A percentile compares a stretch with the other conserved stretches of the same genome.
Conservation (phyloP, 1,140 invertebrate species). For the Colletes gigas region DNA sequence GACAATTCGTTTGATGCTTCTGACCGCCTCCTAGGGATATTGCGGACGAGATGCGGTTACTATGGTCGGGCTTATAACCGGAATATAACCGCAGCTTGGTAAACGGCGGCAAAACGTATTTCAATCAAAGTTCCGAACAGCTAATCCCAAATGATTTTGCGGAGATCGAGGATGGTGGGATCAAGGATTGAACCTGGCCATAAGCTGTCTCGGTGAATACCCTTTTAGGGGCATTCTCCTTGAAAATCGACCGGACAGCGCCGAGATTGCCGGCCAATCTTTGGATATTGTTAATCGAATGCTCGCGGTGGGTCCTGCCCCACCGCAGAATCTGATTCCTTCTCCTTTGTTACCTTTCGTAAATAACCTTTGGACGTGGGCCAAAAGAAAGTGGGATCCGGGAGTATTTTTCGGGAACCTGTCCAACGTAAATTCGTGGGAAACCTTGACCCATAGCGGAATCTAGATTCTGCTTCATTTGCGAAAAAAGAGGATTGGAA, state of each 20-base stretch:
- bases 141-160: constrained; percentile 66
- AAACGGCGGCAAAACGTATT: constrained; percentile 74
- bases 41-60: constrained; percentile 54
- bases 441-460: not conserved
- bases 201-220: constrained; percentile 37
- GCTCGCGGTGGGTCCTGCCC: too few species aligned
- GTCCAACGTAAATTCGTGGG: constrained; percentile 1
- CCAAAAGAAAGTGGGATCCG: not conserved
- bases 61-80: constrained; percentile 66
- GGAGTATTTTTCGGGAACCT: not conserved
- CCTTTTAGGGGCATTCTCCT: constrained; percentile 42
- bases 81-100: constrained; percentile 57
- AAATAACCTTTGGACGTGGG: not conserved
- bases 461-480: too few species aligned
- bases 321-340: not conserved
- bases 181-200: constrained; percentile 51
- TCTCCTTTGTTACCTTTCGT: not conserved
- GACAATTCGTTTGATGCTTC: constrained; percentile 40
- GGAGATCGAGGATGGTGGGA: constrained; percentile 48
- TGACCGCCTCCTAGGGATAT: constrained; percentile 41
- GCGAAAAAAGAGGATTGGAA: too few species aligned
- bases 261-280: not conserved
- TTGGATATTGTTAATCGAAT: constrained; percentile 5
- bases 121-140: constrained; percentile 74
- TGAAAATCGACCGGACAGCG: constrained; percentile 12